Conservation (phyloP, 2,888 invertebrate genomes). For the Aelia acuminata region DNA sequence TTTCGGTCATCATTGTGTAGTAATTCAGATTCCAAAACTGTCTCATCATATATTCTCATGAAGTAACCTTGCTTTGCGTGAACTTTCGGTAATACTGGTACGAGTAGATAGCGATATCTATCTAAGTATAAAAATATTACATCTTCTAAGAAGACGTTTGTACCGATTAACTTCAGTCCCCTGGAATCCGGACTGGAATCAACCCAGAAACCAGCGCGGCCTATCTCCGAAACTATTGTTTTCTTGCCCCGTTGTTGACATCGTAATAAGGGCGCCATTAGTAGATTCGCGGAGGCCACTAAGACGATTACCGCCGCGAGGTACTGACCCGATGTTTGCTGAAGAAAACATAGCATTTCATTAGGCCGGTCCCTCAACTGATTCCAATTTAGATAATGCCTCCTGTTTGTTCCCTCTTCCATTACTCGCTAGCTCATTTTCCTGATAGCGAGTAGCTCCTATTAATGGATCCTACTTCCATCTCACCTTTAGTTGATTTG, state of each 20-base stretch:
- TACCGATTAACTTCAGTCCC: too few relatives aligned
- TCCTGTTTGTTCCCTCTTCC: not conserved
- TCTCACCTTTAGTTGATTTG: not conserved
- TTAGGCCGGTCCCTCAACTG: not conserved
- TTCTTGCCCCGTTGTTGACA: not conserved
- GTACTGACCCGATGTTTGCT: not conserved
- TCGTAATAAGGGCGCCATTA: not conserved
- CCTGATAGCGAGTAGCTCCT: not conserved
- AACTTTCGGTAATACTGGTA: too few relatives aligned
- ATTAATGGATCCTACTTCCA: not conserved
- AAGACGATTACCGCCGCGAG: not conserved
- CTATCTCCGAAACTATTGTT: not conserved
- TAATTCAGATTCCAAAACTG: too few relatives aligned
- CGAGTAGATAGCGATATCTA: too few relatives aligned
- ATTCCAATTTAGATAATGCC: constrained; percentile 38
- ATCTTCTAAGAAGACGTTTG: too few relatives aligned
- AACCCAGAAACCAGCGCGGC: not conserved
- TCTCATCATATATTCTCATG: too few relatives aligned
- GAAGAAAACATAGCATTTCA: not conserved
- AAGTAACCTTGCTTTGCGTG: too few relatives aligned
- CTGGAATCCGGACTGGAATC: not conserved
- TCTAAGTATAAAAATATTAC: too few relatives aligned
- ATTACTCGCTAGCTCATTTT: not conserved
- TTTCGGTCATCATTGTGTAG: too few relatives aligned
- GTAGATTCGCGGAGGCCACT: not conserved